Conservation (phyloP, 1,140 invertebrate genomes). For the Drosophila nikananu region DNA sequence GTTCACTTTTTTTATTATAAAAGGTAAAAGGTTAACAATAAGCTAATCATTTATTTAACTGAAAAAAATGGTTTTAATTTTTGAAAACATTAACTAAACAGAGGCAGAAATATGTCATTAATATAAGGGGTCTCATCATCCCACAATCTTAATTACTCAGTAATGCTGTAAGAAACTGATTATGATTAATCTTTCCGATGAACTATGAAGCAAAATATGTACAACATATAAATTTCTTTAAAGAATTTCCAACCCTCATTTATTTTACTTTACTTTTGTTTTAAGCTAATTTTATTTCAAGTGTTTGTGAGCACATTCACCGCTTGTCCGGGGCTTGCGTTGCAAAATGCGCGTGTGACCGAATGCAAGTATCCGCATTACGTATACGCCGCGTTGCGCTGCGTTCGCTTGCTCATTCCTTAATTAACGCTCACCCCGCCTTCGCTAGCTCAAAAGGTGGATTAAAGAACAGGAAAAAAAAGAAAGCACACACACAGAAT, state of each 20-base stretch:
- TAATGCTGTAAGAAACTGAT: neutral
- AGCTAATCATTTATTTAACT: no score
- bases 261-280: neutral
- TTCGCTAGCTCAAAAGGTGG: slow-evolving; percentile 48
- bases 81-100: no score
- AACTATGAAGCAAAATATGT: neutral
- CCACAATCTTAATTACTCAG: no score
- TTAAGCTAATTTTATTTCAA: neutral
- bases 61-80: no score
- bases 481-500: slow-evolving; percentile 4
- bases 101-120: no score
- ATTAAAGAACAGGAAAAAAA: slow-evolving; percentile 45
- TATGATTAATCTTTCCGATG: neutral
- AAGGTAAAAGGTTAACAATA: neutral
- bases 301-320: slow-evolving; percentile 45
- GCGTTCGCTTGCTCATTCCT: slow-evolving; percentile 44
- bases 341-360: slow-evolving; percentile 73
- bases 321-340: slow-evolving; percentile 42
- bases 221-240: neutral
- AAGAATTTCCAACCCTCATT: neutral
- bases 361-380: slow-evolving; percentile 70
- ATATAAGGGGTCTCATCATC: no score
- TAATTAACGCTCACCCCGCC: slow-evolving; percentile 66
- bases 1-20: neutral
- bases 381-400: slow-evolving; percentile 70